Base-by-base conservation (phyloP, 1,140 invertebrate genomes). In the Papilio helenus region DNA sequence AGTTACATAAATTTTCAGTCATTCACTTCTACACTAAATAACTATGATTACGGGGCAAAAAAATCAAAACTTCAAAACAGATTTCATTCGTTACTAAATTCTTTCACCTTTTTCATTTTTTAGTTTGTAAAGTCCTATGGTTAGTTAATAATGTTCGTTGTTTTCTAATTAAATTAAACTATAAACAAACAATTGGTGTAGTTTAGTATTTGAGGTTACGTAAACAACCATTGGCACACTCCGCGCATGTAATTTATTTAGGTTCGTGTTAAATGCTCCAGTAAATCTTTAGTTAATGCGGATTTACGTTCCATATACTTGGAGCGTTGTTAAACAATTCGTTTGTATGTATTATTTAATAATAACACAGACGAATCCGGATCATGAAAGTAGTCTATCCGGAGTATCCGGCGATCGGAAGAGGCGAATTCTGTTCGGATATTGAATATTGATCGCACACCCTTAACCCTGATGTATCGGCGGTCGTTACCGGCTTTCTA, bases 371-470 rank as follows among this genome's bases (percentile, higher is more conserved):
- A 61, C 23, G 80, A 84, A 84, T 84, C 82, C 82, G 79, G 76
- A 72, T 74, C 76, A 82, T 51, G 82, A 85, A 39, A 89, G 86
- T 88, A 87, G 86, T 90, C 81, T 87, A 87, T 86, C 85, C 86
- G 88, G 85, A 79, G 84, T 84, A 88, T 88, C 86, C 88, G 88
- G 85, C 73, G 83, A 87, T 91, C 87, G 92, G 92, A 93, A 93
- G 90, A 92, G 88, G 87, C 89, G 90, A 92, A 92, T 92, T 91
- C 88, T 85, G 83, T 81, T 87, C 92, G 92, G 92, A 93, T 94
- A 94, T 94, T 92, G 92, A 92, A 92, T 94, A 94, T 94, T 92
- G 92, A 94, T 93, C 90, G 90, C 79, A 88, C 86, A 90, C 91
- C 89, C 92, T 92, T 91, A 91, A 90, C 90, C 87, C 91, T 92